Evolutionary conservation across 2,888 invertebrate genomes (phyloP).

Genomic region (Drosophila stalkeri): DNA sequence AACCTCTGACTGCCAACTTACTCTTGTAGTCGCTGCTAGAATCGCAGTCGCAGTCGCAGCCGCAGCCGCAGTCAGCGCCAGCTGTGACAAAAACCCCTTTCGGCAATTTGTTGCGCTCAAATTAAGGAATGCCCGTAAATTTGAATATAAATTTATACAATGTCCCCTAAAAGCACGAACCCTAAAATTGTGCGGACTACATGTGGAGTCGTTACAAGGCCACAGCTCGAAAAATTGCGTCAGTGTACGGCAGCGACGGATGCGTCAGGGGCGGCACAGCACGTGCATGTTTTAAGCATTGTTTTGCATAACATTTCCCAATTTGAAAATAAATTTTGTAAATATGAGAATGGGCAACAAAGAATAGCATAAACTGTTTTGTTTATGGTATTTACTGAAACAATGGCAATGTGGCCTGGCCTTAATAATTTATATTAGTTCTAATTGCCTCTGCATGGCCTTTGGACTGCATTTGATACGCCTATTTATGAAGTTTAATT

Average conservation of each 20-base stretch:
- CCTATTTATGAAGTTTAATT: neutral
- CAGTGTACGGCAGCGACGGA: neutral
- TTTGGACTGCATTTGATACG: conserved; percentile 4
- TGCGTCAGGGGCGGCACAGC: conserved; percentile 30
- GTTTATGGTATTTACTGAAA: conserved; percentile 30
- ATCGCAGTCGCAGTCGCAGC: conserved; percentile 1
- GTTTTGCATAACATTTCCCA: conserved; percentile 56
- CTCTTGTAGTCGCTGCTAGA: neutral
- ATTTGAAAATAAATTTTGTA: conserved; percentile 38
- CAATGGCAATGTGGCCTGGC: conserved; percentile 14
- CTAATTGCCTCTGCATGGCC: conserved; percentile 11
- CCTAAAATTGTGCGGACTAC: conserved; percentile 25
- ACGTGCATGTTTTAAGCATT: conserved; percentile 56
- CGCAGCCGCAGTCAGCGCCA: conserved; percentile 16
- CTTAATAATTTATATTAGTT: conserved; percentile 9
- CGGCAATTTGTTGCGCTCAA: conserved; percentile 57
- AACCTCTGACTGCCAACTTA: conserved; percentile 1
- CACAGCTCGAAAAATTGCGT: conserved; percentile 1
- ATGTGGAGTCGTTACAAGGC: conserved; percentile 18
- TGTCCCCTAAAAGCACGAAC: conserved; percentile 34
- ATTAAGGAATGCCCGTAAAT: conserved; percentile 74
- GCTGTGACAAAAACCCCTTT: conserved; percentile 48
- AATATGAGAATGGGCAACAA: conserved; percentile 22
- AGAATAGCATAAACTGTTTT: conserved; percentile 13
- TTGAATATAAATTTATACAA: conserved; percentile 75